Conservation (phyloP, 2,797 vertebrate species). For the Chelonia mydas region DNA sequence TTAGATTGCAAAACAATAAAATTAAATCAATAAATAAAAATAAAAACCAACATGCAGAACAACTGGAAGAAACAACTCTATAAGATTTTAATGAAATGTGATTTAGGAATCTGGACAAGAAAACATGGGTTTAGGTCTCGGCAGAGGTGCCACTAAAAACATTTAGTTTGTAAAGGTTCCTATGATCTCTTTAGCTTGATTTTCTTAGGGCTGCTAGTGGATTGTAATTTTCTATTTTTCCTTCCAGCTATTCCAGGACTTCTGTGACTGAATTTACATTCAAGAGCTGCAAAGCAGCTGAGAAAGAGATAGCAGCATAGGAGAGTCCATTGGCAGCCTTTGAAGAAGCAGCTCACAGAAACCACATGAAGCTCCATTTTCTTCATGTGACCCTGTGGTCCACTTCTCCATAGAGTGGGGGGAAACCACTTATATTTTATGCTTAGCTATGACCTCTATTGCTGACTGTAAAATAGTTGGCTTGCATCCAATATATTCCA, state of each 20-base stretch:
- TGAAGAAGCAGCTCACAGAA: not conserved
- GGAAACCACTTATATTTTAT: not conserved
- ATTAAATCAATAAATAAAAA: not conserved
- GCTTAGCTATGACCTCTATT: not conserved
- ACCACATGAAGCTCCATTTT: slow-evolving; percentile 7
- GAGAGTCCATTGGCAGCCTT: slow-evolving; percentile 2
- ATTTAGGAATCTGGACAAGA: not conserved
- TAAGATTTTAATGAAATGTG: not conserved
- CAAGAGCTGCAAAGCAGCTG: not conserved
- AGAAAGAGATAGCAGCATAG: not conserved
- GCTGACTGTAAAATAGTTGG: not conserved
- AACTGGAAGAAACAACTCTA: not conserved
- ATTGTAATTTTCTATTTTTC: not conserved
- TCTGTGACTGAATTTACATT: not conserved
- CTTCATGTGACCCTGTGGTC: not conserved
- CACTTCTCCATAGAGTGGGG: not conserved
- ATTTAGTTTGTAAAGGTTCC: not conserved
- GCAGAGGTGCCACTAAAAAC: slow-evolving; percentile 9
- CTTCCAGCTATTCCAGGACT: not conserved
- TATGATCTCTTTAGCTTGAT: not conserved
- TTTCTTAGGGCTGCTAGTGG: not conserved
- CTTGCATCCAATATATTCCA: not conserved
- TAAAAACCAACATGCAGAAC: not conserved
- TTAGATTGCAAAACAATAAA: not conserved
- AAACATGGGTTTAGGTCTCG: not conserved